Evolutionary conservation across 2,113 vertebrate species (phyloP).

Genomic region (Himantopus leucocephalus): DNA sequence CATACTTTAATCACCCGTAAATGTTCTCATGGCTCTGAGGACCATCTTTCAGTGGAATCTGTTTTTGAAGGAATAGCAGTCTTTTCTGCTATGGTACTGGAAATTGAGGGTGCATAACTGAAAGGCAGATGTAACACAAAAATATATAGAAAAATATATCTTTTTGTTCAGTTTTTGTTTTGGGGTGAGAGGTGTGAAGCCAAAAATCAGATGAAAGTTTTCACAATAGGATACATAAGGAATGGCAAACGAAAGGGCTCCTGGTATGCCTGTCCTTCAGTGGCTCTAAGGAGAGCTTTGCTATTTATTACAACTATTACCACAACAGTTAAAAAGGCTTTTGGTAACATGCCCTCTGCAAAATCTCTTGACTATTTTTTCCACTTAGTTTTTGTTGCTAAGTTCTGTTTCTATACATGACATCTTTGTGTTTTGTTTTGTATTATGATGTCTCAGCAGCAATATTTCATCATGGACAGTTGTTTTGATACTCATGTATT

Average conservation of each 20-base stretch:
- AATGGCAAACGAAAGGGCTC: background rate
- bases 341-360: background rate
- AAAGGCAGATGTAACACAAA: background rate
- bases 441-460: background rate
- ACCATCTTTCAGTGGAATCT: conserved; percentile 9
- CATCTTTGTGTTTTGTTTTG: background rate
- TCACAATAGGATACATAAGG: background rate
- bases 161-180: background rate
- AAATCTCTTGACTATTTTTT: background rate
- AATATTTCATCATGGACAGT: background rate
- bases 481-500: background rate
- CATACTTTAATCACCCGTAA: conserved; percentile 29
- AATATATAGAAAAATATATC: background rate
- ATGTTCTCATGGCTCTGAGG: conserved; percentile 40
- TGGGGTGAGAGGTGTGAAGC: background rate
- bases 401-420: background rate
- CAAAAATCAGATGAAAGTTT: background rate
- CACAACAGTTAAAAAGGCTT: background rate
- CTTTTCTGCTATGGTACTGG: background rate
- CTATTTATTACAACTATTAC: conserved; percentile 21
- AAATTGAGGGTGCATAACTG: background rate
- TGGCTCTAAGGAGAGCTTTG: background rate
- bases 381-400: conserved; percentile 17
- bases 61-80: background rate
- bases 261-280: background rate